phyloP scores from a whole-genome alignment of 64 coral and sea anemone species.

The Montipora sp. region DNA sequence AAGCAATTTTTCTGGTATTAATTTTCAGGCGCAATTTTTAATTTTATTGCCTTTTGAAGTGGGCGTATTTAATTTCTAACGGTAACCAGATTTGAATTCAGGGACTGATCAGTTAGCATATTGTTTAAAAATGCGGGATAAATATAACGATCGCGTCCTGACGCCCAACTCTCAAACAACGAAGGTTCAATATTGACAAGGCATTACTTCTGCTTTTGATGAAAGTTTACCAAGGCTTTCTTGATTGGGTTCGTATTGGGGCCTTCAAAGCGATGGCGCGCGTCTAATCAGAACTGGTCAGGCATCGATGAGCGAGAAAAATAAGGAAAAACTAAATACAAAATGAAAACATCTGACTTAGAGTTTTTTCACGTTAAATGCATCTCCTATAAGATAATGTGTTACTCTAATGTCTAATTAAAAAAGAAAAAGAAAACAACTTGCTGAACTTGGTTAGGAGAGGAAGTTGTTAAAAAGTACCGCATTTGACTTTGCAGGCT shows the following conservation, averaged over 20 bases:
- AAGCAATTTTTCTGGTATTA: background rate
- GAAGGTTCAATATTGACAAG: background rate
- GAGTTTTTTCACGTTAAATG: background rate
- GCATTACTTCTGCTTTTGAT: background rate
- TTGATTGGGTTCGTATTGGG: background rate
- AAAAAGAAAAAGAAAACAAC: too few species aligned
- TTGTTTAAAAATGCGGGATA: background rate
- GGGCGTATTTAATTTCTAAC: background rate
- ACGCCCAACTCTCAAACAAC: constrained; percentile 1
- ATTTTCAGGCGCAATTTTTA: constrained; percentile 7
- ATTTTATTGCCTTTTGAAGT: background rate
- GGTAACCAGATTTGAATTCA: background rate
- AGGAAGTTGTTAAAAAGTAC: too few species aligned
- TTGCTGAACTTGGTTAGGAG: too few species aligned
- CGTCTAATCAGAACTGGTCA: background rate
- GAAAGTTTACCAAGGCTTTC: background rate
- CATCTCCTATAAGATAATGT: too few species aligned
- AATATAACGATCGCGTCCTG: constrained; percentile 12
- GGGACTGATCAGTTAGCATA: background rate
- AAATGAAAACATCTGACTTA: background rate
- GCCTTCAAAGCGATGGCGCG: background rate
- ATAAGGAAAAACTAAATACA: background rate
- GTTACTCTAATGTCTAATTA: too few species aligned
- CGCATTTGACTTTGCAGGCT: background rate
- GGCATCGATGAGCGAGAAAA: background rate